These are phyloP conservation scores for Ceyx margarethae DNA, from an alignment of 2,113 vertebrate genomes.

Conservation along the genomic window DNA sequence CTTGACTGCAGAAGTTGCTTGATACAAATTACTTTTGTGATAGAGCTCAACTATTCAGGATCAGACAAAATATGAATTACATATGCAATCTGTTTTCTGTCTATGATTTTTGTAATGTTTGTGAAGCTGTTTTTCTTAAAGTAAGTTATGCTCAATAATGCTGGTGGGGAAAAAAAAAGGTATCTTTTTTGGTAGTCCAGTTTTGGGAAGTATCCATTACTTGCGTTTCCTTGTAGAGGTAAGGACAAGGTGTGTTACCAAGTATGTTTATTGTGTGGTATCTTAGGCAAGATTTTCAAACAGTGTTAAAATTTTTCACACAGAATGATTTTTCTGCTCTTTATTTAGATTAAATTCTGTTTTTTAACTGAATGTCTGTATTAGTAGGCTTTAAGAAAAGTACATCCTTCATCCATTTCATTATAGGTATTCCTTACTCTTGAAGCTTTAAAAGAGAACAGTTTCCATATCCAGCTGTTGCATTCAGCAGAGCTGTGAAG, in stretches of 20 bases:
- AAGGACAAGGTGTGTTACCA: background rate
- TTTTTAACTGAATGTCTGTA: background rate
- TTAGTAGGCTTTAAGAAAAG: background rate
- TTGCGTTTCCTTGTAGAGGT: background rate
- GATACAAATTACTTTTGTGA: background rate
- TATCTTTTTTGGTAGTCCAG: rapidly evolving
- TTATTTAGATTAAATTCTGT: background rate
- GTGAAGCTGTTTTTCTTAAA: background rate
- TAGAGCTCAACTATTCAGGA: background rate
- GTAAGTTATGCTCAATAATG: background rate
- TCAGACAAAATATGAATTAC: background rate
- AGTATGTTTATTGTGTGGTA: background rate
- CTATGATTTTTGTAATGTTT: background rate
- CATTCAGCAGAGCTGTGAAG: background rate
- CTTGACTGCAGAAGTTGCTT: background rate
- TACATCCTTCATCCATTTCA: background rate
- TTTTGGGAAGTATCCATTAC: background rate
- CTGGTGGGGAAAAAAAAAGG: background rate
- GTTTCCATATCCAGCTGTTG: background rate
- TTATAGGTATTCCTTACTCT: background rate
- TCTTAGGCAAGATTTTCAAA: background rate
- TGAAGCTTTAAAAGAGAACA: background rate
- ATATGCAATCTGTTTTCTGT: background rate
- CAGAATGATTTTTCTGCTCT: background rate
- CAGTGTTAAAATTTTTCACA: background rate